Base-by-base conservation (phyloP, 2,113 vertebrate genomes). In the Lasiurus borealis region DNA sequence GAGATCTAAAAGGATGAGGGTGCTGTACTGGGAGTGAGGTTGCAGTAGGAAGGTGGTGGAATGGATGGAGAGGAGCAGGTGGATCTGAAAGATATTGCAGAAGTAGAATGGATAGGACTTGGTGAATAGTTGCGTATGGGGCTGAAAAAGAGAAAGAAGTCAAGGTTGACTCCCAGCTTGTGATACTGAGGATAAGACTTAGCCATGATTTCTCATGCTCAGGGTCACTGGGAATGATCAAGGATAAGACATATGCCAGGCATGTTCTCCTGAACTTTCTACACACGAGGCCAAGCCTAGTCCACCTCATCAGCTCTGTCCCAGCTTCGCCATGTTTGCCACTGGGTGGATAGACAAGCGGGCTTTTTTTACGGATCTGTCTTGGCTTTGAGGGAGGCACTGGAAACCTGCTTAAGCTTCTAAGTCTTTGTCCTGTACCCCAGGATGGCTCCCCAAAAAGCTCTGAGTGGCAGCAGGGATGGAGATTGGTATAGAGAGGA, bases 341-440 rank as follows among this genome's bases (percentile, higher is more conserved):
- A 8, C 52, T 12, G n/a, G 69, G n/a, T 75, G 7, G 13, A 59
- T 44, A 82, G 71, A 62, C 16, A 82, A 57, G 4, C 0, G 0
- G 3, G 23, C 16, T 27, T 16, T 75, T 25, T 52, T 78, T 9
- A 40, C 16, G 44, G 11, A 57, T 46, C 48, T 36, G 5, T 19
- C 25, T 77, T 8, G 15, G 84, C 78, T 77, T 76, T 68, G 46
- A 11, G 46, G 50, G 18, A 84, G 18, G 48, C 21, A 31, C 62
- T 1, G 54, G 23, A 87, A 36, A 25, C 13, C 6, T n/a, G 1
- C 27, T 27, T n/a, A n/a, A 25, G 18, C 23, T 80, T 80, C 50
- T 57, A 83, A 81, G 27, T 52, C 75, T 89, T 15, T 7, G 6
- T 34, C 29, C 59, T 40, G 2, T 48, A 27, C 40, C 57, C 75